Base-by-base conservation (phyloP, 37 sponge, comb jelly and placozoan genomes). In the Halichondria panicea region DNA sequence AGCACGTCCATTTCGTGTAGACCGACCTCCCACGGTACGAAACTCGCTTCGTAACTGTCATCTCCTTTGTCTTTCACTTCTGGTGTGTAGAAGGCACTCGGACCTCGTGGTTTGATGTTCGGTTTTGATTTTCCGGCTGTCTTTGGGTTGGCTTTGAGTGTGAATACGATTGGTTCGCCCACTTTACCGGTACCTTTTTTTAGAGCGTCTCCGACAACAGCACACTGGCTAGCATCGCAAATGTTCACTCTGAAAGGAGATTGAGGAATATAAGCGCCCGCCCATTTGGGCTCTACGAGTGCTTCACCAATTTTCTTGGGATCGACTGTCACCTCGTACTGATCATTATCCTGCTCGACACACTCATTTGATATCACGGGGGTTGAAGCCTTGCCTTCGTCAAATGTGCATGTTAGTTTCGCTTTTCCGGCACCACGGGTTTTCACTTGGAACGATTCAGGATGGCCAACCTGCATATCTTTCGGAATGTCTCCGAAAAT, bases 1-100 rank as follows among this genome's bases (percentile, higher is more conserved):
- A 68, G 12, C n/a, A 91, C 68, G 25, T 80, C 79, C 37, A 94
- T 79, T 25, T 66, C 38, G 54, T 90, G 89, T 2, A 40, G 54
- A 7, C 95, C 95, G 12, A 68, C 73, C 55, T 94, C 95, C 82
- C 72, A 68, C 52, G 95, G 92, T 22, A 61, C 72, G 32, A 91
- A 82, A 12, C 42, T 39, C 4, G 80, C 80, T 0, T 71, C 42
- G 61, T 88, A 83, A 22, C 40, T 75, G 6, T 70, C 86, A 21
- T 87, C 80, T 1, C 81, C 71, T 34, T 71, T 71, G 24, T 76
- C 69, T n/a, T n/a, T 77, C 7, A 87, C 69, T 30, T 90, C 84
- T 1, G 80, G 77, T 0, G 63, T 61, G 34, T 88, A 80, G 27
- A 43, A 56, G 30, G 84, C 86, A 48, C 58, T 79, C 25, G 90